Base-by-base conservation (phyloP, 2,888 invertebrate species). In the Gymnosoma rotundatum region DNA sequence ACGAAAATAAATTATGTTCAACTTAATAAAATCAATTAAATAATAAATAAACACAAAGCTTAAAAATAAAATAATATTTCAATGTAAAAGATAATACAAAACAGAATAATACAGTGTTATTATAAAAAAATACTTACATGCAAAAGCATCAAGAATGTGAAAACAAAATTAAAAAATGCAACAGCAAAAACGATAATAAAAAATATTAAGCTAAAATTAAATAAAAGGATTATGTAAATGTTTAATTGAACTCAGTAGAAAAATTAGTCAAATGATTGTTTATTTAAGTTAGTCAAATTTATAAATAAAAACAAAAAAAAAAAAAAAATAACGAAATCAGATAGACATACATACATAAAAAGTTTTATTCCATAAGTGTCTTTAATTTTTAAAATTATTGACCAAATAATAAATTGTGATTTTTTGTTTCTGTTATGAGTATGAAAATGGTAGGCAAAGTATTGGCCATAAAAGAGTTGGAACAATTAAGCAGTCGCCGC, bases 401-500 rank as follows among this genome's bases (percentile, higher is more conserved):
- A 52, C n/a, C 50, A 16, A 52, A 52, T 6, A 52, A 52, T 5
- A 64, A n/a, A 12, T 48, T 73, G 63, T 78, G 67, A 61, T 21
- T 54, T 63, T 69, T 76, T 50, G 12, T 60, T 42, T 45, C 42
- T 54, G 36, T 42, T 48, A 50, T 45, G 73, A 69, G 25, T 32
- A 54, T 45, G 63, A 89, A 89, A 87, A 92, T 92, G 92, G 92
- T 92, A 88, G 92, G 91, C 88, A 92, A 92, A 89, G 89, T 92
- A 86, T 88, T 92, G 88, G 90, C 89, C 81, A 88, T 92, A 80
- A 90, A 91, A 86, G 92, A 92, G 84, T 88, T 92, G 86, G 92
- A 92, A 84, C 91, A 89, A 86, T 91, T 91, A 78, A 92, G 92
- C 86, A 92, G 92, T 85, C 91, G 92, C 12, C 92, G 92, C 66